Conservation (phyloP, 2,888 invertebrate genomes). For the Pharmacophagus antenor region DNA sequence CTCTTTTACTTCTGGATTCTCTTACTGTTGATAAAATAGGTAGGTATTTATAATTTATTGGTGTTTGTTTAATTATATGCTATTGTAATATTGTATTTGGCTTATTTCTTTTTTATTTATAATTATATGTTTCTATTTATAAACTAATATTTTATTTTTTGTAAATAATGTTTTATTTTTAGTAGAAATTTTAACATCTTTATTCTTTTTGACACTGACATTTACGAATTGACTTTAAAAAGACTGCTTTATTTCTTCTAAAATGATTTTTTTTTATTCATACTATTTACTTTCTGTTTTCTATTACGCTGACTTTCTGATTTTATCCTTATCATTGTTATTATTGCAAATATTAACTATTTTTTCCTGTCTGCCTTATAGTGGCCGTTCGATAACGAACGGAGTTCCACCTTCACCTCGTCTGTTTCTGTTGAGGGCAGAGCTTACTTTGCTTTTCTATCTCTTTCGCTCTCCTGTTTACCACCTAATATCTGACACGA, state of each 20-base stretch:
- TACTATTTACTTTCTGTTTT: neutral
- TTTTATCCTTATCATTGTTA: neutral
- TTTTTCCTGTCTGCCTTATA: conserved; percentile 25
- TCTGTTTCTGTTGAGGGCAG: conserved; percentile 42
- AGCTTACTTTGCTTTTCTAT: conserved; percentile 42
- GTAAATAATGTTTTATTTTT: conserved; percentile 3
- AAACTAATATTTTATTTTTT: neutral
- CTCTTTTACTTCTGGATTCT: conserved; percentile 65
- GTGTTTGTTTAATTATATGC: conserved; percentile 1
- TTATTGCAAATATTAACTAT: neutral
- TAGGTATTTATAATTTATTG: conserved; percentile 40
- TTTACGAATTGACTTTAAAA: neutral
- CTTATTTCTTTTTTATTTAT: neutral
- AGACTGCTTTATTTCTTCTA: neutral
- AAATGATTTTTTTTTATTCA: neutral
- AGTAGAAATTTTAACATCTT: neutral
- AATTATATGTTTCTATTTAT: neutral
- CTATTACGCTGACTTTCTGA: neutral
- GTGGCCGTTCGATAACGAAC: conserved; percentile 50
- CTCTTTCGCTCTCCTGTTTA: conserved; percentile 36
- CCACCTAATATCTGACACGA: conserved; percentile 20
- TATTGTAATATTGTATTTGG: neutral
- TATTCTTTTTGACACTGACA: conserved; percentile 2
- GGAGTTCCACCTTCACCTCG: conserved; percentile 65
- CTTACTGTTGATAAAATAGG: conserved; percentile 41